Base-by-base conservation (phyloP, 2,797 vertebrate genomes). In the Etheostoma perlongum region DNA sequence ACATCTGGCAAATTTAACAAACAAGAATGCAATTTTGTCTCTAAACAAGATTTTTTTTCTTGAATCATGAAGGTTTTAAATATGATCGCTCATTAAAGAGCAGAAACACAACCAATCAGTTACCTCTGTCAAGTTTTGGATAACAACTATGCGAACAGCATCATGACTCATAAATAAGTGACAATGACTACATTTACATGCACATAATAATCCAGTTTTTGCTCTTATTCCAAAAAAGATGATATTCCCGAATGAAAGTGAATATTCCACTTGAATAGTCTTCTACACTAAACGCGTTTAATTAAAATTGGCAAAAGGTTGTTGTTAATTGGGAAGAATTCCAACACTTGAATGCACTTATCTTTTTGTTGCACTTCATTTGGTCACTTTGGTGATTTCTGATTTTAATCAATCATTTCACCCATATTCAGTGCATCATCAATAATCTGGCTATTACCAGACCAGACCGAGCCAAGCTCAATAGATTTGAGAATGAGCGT, bases 1-100 rank as follows among this genome's bases (percentile, higher is more conserved):
- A 30, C 68, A 47, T 61, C 18, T 68, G 66, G 30, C 15, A 55
- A 21, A 19, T 54, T 57, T 49, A 62, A 51, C 40, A 16, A 57
- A 60, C 25, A n/a, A 1, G 3, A 19, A 46, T 55, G n/a, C 23
- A 55, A 15, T 64, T 73, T 3, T 11, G 9, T 52, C 18, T 46
- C 5, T 19, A 27, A 21, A 40, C 36, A 40, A 40, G 2, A 11
- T 0, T 30, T 74, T 11, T 61, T 11, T 30, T n/a, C n/a, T n/a
- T n/a, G 11, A 51, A 65, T 36, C 15, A 27, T 36, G 19, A 64
- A 51, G 47, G 19, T 36, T 19, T n/a, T 7, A 51, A 48, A 63
- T 49, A 33, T n/a, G 46, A 30, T 40, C 9, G 5, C 6, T 64
- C 12, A 49, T 36, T 40, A 40, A n/a, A 48, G 14, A 23, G 40